Conservation (phyloP, 1,140 invertebrate species). For the Elysia chlorotica region DNA sequence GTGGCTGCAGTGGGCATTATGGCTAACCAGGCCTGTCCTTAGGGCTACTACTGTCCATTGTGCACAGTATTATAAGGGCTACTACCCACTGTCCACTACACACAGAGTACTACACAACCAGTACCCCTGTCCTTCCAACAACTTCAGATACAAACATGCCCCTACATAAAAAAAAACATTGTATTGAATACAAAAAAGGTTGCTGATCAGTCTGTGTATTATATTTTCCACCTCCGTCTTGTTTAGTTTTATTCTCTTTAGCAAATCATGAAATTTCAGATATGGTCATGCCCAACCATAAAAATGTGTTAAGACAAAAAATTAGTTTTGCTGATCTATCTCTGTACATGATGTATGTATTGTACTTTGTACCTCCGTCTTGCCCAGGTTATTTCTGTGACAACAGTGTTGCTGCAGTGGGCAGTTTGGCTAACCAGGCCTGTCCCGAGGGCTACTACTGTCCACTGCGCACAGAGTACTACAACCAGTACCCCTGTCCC, state of each 20-base stretch:
- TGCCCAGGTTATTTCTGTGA: constrained; percentile 56
- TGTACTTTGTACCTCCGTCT: not conserved
- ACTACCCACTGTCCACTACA: no score
- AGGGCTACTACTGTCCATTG: constrained; percentile 51
- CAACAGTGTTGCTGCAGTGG: constrained; percentile 40
- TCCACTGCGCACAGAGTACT: constrained; percentile 37
- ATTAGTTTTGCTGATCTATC: no score
- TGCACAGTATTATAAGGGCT: constrained; percentile 35
- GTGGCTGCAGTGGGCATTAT: constrained; percentile 41
- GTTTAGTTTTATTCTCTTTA: no score
- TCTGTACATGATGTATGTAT: not conserved
- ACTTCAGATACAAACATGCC: constrained; percentile 53
- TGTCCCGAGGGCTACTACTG: constrained; percentile 55
- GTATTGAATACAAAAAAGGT: no score
- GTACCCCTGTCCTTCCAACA: constrained; percentile 49
- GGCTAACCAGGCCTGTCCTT: constrained; percentile 42
- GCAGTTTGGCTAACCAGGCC: constrained; percentile 39
- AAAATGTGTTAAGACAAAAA: no score
- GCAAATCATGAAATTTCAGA: no score
- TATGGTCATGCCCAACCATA: no score
- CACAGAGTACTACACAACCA: no score
- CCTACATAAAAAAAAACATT: no score
- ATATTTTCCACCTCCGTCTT: no score
- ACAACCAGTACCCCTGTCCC: constrained; percentile 50
- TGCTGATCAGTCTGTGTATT: no score